Conservation (phyloP, 2,113 vertebrate species). For the Scolopax mira region DNA sequence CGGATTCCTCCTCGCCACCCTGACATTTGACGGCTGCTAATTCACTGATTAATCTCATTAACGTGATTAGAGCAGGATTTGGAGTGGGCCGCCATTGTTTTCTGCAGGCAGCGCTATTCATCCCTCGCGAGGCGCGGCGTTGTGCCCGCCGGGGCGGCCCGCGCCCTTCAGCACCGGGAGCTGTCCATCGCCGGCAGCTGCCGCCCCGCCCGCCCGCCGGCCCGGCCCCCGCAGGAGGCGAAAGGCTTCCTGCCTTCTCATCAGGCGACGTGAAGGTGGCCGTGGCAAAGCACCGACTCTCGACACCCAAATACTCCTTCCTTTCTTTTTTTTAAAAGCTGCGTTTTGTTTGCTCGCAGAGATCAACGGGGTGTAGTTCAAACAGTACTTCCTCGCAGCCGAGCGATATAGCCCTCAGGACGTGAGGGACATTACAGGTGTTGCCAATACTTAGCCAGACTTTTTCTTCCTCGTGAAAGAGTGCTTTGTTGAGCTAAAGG, state of each 20-base stretch:
- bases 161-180: conserved; percentile 83
- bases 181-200: conserved; percentile 75
- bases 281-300: not conserved
- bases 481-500: not conserved
- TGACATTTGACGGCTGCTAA: conserved; percentile 88
- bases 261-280: conserved; percentile 5
- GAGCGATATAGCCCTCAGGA: not conserved
- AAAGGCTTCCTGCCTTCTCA: not conserved
- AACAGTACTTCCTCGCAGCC: not conserved
- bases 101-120: conserved; percentile 71
- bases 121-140: conserved; percentile 55
- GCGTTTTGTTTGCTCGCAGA: not conserved
- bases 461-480: not conserved
- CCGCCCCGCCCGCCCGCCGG: not conserved
- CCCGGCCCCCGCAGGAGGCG: conserved; percentile 25
- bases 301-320: not conserved
- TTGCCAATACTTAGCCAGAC: not conserved
- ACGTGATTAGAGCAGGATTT: conserved; percentile 86
- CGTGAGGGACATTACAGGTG: not conserved
- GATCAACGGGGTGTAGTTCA: not conserved
- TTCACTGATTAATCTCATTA: conserved; percentile 92
- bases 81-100: conserved; percentile 83
- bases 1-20: conserved; percentile 77
- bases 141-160: conserved; percentile 1
- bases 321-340: not conserved